Evolutionary conservation across 2,797 vertebrate species (phyloP).

Genomic region (Smutsia gigantea): DNA sequence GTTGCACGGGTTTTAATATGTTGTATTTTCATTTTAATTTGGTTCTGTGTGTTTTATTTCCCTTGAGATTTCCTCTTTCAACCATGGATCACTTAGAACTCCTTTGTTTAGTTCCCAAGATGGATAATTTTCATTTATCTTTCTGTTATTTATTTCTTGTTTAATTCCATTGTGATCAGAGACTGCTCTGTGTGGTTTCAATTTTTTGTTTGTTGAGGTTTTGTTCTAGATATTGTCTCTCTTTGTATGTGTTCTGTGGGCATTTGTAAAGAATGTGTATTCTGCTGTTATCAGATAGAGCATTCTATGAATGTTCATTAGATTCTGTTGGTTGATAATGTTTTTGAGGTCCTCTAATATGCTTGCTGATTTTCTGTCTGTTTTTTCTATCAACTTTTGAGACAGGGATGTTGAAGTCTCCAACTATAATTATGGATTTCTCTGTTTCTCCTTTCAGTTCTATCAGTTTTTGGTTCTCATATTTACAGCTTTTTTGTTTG

Average conservation of each 20-base stretch:
- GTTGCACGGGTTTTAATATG: background rate
- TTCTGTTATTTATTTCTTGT: background rate
- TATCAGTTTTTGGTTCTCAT: background rate
- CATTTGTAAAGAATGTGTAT: background rate
- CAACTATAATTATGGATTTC: background rate
- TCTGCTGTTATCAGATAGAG: background rate
- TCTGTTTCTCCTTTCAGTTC: background rate
- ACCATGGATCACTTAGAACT: background rate
- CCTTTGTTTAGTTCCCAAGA: background rate
- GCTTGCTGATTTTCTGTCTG: background rate
- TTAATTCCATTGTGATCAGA: background rate
- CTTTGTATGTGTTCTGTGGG: background rate
- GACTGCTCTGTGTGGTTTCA: background rate
- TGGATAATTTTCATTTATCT: background rate
- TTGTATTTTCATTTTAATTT: conserved; percentile 14
- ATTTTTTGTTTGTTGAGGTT: background rate
- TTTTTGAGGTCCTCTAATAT: background rate
- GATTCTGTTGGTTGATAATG: background rate
- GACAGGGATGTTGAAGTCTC: background rate
- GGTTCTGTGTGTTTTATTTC: background rate
- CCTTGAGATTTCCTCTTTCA: background rate
- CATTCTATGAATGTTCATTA: background rate
- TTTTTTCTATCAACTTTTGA: background rate
- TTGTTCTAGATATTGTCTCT: background rate
- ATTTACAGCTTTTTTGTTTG: background rate